Conservation (phyloP, 2,888 invertebrate species). For the Melolontha melolontha region DNA sequence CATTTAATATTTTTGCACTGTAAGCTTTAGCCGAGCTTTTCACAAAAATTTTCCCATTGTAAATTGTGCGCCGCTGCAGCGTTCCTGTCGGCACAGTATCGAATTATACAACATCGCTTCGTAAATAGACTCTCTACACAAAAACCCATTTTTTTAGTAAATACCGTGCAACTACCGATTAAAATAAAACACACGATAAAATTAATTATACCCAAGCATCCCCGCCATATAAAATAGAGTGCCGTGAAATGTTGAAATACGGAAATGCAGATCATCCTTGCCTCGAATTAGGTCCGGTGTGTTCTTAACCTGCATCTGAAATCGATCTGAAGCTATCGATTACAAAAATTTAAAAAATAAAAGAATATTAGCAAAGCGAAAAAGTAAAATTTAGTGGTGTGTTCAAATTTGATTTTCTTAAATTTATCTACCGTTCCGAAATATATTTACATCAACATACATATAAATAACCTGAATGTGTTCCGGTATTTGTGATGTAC, state of each 20-base stretch:
- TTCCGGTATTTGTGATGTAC: constrained; percentile 60
- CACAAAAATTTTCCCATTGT: constrained; percentile 54
- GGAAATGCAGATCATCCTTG: constrained; percentile 38
- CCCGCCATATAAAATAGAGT: constrained; percentile 30
- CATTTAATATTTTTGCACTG: too few species aligned
- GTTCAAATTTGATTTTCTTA: constrained; percentile 41
- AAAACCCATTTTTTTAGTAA: constrained; percentile 34
- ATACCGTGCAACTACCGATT: constrained; percentile 27
- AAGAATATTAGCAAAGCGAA: constrained; percentile 43
- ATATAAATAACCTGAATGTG: constrained; percentile 58
- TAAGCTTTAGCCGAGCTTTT: constrained; percentile 36
- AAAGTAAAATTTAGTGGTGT: constrained; percentile 25
- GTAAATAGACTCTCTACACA: constrained; percentile 54
- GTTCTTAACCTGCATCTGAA: constrained; percentile 46
- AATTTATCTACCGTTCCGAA: constrained; percentile 43
- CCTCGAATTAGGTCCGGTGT: constrained; percentile 40
- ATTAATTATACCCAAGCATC: constrained; percentile 9
- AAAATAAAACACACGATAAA: constrained; percentile 16
- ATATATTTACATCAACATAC: constrained; percentile 27
- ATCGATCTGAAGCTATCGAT: constrained; percentile 63
- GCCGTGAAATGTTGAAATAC: constrained; percentile 25
- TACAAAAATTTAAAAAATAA: constrained; percentile 43
- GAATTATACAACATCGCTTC: constrained; percentile 57
- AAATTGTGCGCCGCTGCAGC: constrained; percentile 52
- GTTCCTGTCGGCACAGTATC: constrained; percentile 57